phyloP scores from a whole-genome alignment of 2,113 vertebrate genomes.

The Zonotrichia leucophrys region DNA sequence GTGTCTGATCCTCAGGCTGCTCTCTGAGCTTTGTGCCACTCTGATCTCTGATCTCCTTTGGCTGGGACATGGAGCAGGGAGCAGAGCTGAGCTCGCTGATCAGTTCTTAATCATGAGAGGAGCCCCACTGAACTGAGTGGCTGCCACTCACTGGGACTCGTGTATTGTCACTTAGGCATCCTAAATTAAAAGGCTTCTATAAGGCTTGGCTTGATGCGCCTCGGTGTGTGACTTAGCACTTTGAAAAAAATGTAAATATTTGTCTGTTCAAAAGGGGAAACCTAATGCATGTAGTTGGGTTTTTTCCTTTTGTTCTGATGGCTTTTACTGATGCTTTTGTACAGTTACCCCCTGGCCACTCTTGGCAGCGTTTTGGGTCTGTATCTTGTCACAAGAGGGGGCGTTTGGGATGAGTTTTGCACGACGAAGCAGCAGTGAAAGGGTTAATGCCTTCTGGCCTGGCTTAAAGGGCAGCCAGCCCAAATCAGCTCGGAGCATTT shows the following conservation, averaged over 20 bases:
- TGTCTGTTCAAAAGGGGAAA: background rate
- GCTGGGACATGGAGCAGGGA: background rate
- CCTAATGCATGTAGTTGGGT: rapidly evolving
- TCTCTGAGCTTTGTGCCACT: background rate
- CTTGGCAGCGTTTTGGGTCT: background rate
- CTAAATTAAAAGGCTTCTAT: background rate
- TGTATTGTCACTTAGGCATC: background rate
- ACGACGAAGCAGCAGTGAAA: background rate
- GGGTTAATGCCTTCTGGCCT: conserved; percentile 1
- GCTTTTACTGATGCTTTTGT: background rate
- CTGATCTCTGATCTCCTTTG: background rate
- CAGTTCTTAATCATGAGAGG: background rate
- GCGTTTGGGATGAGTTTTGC: background rate
- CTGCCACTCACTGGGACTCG: background rate
- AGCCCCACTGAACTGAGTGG: background rate
- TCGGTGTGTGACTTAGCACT: background rate
- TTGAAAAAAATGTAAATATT: background rate
- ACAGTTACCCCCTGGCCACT: background rate
- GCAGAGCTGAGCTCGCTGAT: conserved; percentile 2
- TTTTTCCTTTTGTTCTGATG: background rate
- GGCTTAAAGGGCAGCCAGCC: background rate
- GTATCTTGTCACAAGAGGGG: background rate
- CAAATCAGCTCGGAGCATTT: background rate
- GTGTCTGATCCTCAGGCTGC: background rate
- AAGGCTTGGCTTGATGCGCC: background rate